Conservation (phyloP, 2,113 vertebrate species). For the Oriolus oriolus region DNA sequence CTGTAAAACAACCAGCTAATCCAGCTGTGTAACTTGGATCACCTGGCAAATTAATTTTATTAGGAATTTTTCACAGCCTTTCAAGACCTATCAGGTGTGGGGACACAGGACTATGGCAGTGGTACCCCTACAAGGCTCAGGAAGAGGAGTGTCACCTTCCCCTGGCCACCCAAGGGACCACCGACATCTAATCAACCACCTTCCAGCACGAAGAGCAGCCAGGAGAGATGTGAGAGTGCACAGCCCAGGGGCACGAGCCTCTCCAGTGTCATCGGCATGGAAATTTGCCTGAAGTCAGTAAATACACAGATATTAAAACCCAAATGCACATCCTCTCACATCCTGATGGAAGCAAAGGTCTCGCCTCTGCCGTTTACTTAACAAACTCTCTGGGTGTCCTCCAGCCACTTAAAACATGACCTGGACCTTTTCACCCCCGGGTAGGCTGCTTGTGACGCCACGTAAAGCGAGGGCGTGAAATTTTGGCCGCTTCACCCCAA, state of each 20-base stretch:
- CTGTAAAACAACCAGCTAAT: neutral
- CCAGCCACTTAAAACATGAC: conserved; percentile 35
- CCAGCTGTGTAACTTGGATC: neutral
- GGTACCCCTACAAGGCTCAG: rapidly evolving
- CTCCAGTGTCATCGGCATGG: neutral
- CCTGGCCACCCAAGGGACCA: neutral
- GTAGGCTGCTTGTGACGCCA: neutral
- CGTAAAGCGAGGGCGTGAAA: neutral
- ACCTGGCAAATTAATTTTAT: neutral
- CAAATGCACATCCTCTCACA: neutral
- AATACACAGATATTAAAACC: neutral
- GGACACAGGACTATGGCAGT: rapidly evolving
- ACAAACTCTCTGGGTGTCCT: neutral
- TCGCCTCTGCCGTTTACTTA: neutral
- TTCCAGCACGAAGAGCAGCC: neutral
- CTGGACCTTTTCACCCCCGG: neutral
- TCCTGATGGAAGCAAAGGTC: neutral
- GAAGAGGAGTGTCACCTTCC: neutral
- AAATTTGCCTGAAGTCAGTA: neutral
- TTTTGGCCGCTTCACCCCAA: neutral
- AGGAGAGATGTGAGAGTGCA: neutral
- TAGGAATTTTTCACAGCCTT: neutral
- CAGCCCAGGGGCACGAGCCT: neutral
- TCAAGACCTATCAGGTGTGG: neutral
- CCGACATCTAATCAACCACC: neutral